Percentiles rank a stretch among this genome's conserved stretches.
phyloP scores from a whole-genome alignment of 2,888 invertebrate genomes.

The Pyrrhia umbra region DNA sequence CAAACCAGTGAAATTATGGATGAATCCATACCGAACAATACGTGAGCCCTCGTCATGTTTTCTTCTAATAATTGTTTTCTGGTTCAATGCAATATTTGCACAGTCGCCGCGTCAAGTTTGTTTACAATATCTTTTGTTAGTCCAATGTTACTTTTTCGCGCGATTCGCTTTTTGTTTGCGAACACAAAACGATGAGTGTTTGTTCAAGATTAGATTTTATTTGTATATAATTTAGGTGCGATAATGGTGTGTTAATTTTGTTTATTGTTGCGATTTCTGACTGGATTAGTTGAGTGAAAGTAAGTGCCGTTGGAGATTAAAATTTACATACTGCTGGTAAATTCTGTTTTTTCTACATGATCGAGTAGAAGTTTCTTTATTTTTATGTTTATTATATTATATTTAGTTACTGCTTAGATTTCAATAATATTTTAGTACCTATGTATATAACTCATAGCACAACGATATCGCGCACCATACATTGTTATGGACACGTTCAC shows the following conservation, averaged over 20 bases:
- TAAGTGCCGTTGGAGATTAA: background rate
- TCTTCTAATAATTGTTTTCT: constrained; percentile 73
- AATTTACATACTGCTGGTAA: constrained; percentile 2
- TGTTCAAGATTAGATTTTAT: constrained; percentile 46
- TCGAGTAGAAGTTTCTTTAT: background rate
- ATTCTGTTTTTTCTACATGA: background rate
- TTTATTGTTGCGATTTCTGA: constrained; percentile 3
- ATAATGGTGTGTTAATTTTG: constrained; percentile 34
- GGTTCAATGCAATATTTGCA: constrained; percentile 70
- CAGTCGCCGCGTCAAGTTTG: constrained; percentile 51
- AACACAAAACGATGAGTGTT: constrained; percentile 50
- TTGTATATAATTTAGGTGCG: constrained; percentile 38
- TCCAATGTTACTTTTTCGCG: constrained; percentile 57
- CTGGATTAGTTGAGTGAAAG: background rate
- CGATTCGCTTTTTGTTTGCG: constrained; percentile 48
- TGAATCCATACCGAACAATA: constrained; percentile 42
- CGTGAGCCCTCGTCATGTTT: constrained; percentile 57
- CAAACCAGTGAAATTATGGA: too few relatives aligned
- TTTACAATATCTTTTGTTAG: constrained; percentile 59
- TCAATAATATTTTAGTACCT: too few relatives aligned
- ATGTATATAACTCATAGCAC: too few relatives aligned
- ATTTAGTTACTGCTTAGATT: too few relatives aligned
- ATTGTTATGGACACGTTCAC: too few relatives aligned
- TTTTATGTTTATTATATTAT: too few relatives aligned
- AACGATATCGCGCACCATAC: too few relatives aligned